A percentile compares a stretch with the other conserved stretches of the same genome.
Evolutionary conservation across 2,113 vertebrate genomes (phyloP).

Genomic region (Otus sunia): DNA sequence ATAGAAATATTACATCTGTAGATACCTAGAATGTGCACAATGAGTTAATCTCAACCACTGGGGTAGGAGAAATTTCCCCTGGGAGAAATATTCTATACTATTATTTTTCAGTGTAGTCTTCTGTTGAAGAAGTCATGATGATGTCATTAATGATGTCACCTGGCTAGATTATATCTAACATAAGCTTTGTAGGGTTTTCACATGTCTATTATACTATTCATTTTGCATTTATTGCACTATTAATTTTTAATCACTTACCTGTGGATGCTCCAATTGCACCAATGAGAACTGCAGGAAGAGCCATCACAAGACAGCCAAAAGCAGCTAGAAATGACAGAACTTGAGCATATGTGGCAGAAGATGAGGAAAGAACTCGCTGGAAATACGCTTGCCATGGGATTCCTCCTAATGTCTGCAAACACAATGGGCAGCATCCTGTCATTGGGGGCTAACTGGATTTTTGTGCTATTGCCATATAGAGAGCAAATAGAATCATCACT

Average conservation of each 20-base stretch:
- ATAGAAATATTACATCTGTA: not conserved
- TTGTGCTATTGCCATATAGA: not conserved
- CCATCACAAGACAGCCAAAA: conserved; percentile 95
- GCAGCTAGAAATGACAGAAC: conserved; percentile 95
- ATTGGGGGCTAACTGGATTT: not conserved
- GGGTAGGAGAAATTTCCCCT: not conserved
- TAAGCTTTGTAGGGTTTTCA: not conserved
- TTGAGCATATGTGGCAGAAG: conserved; percentile 95
- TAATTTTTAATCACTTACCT: conserved; percentile 71
- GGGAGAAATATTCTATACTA: not conserved
- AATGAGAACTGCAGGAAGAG: conserved; percentile 89
- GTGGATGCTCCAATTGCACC: conserved; percentile 96
- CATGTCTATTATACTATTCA: not conserved
- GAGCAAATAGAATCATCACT: not conserved
- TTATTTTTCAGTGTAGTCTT: not conserved
- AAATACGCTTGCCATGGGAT: conserved; percentile 99
- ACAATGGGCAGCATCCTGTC: not conserved
- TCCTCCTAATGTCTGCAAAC: conserved; percentile 88
- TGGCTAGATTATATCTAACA: not conserved
- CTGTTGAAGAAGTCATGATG: not conserved
- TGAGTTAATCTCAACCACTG: not conserved
- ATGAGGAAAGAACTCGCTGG: conserved; percentile 95
- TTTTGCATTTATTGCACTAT: not conserved
- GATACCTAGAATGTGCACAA: not conserved
- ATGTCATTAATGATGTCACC: not conserved